A percentile compares a stretch with the other conserved stretches of the same genome.
phyloP scores from a whole-genome alignment of 2,888 invertebrate species.

The Tortrix viridana region DNA sequence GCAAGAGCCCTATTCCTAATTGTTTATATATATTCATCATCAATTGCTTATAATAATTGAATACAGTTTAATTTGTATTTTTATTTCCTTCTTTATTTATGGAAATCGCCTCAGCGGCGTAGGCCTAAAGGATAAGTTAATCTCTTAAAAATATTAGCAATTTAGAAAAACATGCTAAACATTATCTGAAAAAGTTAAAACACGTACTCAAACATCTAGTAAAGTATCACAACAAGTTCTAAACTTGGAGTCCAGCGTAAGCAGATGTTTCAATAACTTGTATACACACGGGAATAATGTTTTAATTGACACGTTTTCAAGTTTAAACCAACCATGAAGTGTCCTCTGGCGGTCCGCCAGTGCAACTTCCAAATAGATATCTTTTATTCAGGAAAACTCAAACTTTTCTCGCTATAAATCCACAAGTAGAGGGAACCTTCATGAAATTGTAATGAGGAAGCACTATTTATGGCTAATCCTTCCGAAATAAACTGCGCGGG shows the following conservation, averaged over 20 bases:
- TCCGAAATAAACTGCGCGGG: conserved; percentile 76
- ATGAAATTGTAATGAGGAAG: conserved; percentile 81
- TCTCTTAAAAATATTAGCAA: too few relatives aligned
- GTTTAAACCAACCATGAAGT: conserved; percentile 54
- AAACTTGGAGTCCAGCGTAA: conserved; percentile 10
- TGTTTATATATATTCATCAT: too few relatives aligned
- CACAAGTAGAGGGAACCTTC: conserved; percentile 72
- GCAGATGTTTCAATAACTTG: conserved; percentile 10
- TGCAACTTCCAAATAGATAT: conserved; percentile 76
- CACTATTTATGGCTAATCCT: conserved; percentile 83
- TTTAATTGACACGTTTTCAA: conserved; percentile 56
- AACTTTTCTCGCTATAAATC: conserved; percentile 81
- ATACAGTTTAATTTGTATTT: too few relatives aligned
- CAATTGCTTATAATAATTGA: too few relatives aligned
- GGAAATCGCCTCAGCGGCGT: too few relatives aligned
- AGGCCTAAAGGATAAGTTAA: too few relatives aligned
- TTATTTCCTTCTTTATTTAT: too few relatives aligned
- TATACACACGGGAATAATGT: conserved; percentile 37
- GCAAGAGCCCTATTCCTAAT: too few relatives aligned
- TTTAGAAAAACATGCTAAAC: too few relatives aligned
- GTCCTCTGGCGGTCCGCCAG: conserved; percentile 71
- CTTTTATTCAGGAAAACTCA: conserved; percentile 81
- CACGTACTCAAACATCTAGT: not conserved
- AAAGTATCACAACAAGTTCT: not conserved
- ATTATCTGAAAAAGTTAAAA: too few relatives aligned